Evolutionary conservation across 92 coral and sea anemone genomes (phyloP).

Genomic region (Desmophyllum pertusum): DNA sequence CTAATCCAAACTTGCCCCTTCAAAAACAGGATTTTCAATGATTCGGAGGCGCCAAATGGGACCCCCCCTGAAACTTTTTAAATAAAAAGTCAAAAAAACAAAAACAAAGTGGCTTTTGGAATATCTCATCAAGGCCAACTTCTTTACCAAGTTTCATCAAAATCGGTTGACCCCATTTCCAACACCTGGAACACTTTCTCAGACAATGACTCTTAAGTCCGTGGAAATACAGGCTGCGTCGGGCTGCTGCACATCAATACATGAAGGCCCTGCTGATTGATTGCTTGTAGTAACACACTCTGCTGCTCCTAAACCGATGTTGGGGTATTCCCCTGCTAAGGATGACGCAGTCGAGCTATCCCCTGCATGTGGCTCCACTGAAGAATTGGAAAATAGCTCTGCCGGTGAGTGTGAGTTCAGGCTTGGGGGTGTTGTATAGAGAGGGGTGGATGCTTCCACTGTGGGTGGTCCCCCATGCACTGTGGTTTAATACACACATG

Average conservation of each 20-base stretch:
- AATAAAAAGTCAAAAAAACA: no score
- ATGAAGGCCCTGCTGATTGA: slow-evolving; percentile 38
- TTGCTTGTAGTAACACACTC: slow-evolving; percentile 29
- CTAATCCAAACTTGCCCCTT: no score
- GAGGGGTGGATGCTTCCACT: slow-evolving; percentile 29
- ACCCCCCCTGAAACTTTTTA: no score
- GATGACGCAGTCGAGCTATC: slow-evolving; percentile 16
- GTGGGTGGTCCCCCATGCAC: slow-evolving; percentile 30
- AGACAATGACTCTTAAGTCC: no score
- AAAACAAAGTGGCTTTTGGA: no score
- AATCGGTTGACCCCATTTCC: no score
- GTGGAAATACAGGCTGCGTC: slow-evolving; percentile 54
- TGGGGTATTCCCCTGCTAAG: slow-evolving; percentile 17
- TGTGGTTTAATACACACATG: no score
- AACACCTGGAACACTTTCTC: no score
- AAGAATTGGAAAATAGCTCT: slow-evolving; percentile 41
- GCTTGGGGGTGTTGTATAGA: slow-evolving; percentile 28
- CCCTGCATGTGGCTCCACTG: slow-evolving; percentile 38
- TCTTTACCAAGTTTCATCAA: no score
- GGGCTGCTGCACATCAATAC: slow-evolving; percentile 46
- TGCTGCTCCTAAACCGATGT: slow-evolving; percentile 20
- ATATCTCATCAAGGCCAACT: no score
- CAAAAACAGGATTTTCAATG: no score
- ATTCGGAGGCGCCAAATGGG: no score
- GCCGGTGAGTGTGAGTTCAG: slow-evolving; percentile 43